A percentile compares a stretch with the other conserved stretches of the same genome.
phyloP scores from a whole-genome alignment of 2,888 invertebrate species.

The Oligia fasciuncula region DNA sequence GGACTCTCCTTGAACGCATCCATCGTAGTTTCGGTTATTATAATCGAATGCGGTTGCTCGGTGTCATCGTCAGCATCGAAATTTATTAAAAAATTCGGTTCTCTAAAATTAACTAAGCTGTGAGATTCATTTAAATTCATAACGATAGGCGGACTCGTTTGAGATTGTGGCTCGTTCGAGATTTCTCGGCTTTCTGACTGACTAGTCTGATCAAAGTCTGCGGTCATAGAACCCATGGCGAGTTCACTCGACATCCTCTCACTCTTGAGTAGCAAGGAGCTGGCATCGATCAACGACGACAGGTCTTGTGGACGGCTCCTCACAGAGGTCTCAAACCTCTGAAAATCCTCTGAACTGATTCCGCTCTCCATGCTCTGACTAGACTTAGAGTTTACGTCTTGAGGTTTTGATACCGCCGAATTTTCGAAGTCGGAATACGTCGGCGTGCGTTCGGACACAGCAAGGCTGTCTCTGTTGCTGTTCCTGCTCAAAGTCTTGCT shows the following conservation, averaged over 20 bases:
- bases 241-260: conserved; percentile 79
- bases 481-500: conserved; percentile 72
- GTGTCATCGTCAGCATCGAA: conserved; percentile 83
- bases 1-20: conserved; percentile 74
- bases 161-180: conserved; percentile 70
- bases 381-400: conserved; percentile 76
- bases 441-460: conserved; percentile 71
- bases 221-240: conserved; percentile 65
- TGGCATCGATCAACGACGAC: conserved; percentile 79
- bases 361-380: conserved; percentile 78
- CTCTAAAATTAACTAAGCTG: conserved; percentile 72
- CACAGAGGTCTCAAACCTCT: conserved; percentile 79
- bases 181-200: conserved; percentile 65
- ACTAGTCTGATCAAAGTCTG: conserved; percentile 69
- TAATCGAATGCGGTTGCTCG: conserved; percentile 87
- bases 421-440: conserved; percentile 82
- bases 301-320: conserved; percentile 81
- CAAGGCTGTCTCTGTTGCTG: conserved; percentile 72
- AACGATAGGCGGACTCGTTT: conserved; percentile 77
- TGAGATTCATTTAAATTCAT: conserved; percentile 85
- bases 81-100: conserved; percentile 78
- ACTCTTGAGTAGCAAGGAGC: conserved; percentile 76
- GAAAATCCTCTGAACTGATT: conserved; percentile 80
- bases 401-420: conserved; percentile 78
- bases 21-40: conserved; percentile 82